These are phyloP conservation scores for Lithobates sylvaticus DNA, from an alignment of 2,797 vertebrate species.

Conservation along the genomic window DNA sequence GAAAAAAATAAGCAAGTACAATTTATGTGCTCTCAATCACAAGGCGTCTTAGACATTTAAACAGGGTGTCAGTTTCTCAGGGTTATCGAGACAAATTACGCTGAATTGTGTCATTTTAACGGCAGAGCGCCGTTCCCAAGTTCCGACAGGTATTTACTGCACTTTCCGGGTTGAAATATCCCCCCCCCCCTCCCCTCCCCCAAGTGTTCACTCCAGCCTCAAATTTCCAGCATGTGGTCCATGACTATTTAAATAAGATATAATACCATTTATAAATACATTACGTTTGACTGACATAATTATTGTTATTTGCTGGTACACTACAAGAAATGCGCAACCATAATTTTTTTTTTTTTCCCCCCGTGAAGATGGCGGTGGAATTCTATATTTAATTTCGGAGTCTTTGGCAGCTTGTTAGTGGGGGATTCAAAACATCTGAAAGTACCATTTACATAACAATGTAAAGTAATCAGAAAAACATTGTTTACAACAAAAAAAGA, in stretches of 20 bases:
- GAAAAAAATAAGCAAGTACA: slow-evolving; percentile 57
- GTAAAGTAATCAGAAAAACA: slow-evolving; percentile 59
- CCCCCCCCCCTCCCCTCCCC: not conserved
- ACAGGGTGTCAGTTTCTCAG: slow-evolving; percentile 61
- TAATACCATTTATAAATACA: slow-evolving; percentile 59
- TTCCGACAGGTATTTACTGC: slow-evolving; percentile 60
- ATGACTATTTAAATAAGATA: slow-evolving; percentile 58
- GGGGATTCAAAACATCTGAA: slow-evolving; percentile 61
- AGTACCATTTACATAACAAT: slow-evolving; percentile 61
- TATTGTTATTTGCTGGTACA: slow-evolving; percentile 55
- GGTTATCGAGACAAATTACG: slow-evolving; percentile 59
- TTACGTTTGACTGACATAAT: slow-evolving; percentile 57
- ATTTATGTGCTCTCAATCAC: slow-evolving; percentile 60
- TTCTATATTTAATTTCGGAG: slow-evolving; percentile 53
- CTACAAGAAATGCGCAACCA: slow-evolving; percentile 51
- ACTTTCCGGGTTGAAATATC: slow-evolving; percentile 30
- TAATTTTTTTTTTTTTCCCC: slow-evolving; percentile 32
- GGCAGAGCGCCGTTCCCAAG: slow-evolving; percentile 38
- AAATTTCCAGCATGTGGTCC: slow-evolving; percentile 55
- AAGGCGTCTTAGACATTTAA: slow-evolving; percentile 63
- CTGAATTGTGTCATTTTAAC: slow-evolving; percentile 61
- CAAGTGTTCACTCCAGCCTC: slow-evolving; percentile 9
- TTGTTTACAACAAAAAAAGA: slow-evolving; percentile 30
- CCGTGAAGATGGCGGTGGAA: slow-evolving; percentile 41
- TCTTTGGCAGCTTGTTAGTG: slow-evolving; percentile 56